phyloP scores from a whole-genome alignment of 1,140 invertebrate species.

The Calephelis nemesis region DNA sequence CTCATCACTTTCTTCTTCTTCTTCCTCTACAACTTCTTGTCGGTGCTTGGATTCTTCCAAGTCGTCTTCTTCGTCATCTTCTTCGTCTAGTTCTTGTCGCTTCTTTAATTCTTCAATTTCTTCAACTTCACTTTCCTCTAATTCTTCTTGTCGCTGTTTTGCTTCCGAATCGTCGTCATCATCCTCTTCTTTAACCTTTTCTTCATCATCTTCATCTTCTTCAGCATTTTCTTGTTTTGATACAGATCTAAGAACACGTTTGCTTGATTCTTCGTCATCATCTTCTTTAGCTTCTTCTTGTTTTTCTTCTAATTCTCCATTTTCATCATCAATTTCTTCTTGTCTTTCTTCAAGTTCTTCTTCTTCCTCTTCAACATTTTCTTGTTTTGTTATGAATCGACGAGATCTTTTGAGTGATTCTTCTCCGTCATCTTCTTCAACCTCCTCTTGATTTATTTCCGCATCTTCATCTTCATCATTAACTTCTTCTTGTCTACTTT shows the following conservation, averaged over 20 bases:
- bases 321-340: constrained; percentile 26
- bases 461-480: constrained; percentile 31
- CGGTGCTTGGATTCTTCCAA: constrained; percentile 23
- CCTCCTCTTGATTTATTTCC: constrained; percentile 26
- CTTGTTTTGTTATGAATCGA: constrained; percentile 24
- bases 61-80: constrained; percentile 27
- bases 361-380: constrained; percentile 25
- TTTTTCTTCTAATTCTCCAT: constrained; percentile 25
- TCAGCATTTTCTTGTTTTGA: constrained; percentile 28
- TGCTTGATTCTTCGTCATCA: constrained; percentile 26
- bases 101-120: constrained; percentile 15
- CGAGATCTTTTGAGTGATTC: constrained; percentile 22
- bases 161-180: constrained; percentile 34
- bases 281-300: constrained; percentile 29
- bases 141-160: constrained; percentile 26
- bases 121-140: constrained; percentile 25
- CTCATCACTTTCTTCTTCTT: constrained; percentile 27
- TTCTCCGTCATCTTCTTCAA: constrained; percentile 28
- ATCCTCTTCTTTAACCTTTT: constrained; percentile 30
- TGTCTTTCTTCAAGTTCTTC: constrained; percentile 27
- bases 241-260: constrained; percentile 18
- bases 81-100: constrained; percentile 23
- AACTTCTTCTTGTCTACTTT: constrained; percentile 27
- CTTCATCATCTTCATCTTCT: constrained; percentile 22
- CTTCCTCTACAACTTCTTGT: constrained; percentile 19